phyloP scores from a whole-genome alignment of 2,113 vertebrate genomes.

The Thamnaconus septentrionalis region DNA sequence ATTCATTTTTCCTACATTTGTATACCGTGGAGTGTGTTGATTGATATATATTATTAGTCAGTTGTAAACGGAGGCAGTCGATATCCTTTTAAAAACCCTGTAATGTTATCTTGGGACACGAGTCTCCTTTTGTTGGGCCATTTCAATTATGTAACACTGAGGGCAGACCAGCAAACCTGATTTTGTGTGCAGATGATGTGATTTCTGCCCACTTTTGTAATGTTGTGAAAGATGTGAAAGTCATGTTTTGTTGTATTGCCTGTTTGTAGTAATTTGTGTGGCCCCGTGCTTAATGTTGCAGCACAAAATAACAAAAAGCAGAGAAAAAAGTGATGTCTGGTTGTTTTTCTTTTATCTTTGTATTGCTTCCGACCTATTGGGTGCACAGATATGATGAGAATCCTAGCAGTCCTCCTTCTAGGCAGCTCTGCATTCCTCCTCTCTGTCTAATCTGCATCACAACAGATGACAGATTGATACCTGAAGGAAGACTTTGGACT shows the following conservation, averaged over 20 bases:
- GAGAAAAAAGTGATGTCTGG: background rate
- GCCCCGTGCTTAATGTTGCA: background rate
- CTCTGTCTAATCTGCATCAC: conserved; percentile 16
- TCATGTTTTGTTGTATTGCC: conserved; percentile 20
- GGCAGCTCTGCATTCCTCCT: conserved; percentile 1
- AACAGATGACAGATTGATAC: conserved; percentile 17
- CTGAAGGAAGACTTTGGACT: too few species aligned
- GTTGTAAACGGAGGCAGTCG: conserved; percentile 50
- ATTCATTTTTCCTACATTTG: background rate
- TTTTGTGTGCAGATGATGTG: conserved; percentile 46
- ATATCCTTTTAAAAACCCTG: conserved; percentile 41
- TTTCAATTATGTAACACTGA: conserved; percentile 70
- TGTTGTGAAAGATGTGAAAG: conserved; percentile 32
- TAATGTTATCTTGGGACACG: conserved; percentile 1
- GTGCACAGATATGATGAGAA: conserved; percentile 19
- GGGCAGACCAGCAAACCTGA: conserved; percentile 44
- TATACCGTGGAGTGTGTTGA: conserved; percentile 10
- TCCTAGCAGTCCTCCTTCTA: background rate
- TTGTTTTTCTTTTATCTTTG: background rate
- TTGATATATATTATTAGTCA: conserved; percentile 51
- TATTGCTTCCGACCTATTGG: background rate
- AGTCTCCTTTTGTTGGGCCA: conserved; percentile 49
- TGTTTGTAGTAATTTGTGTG: background rate
- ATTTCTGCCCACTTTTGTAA: conserved; percentile 34
- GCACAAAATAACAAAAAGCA: background rate